phyloP scores from a whole-genome alignment of 2,888 invertebrate genomes.

The Ormyrus nitidulus region DNA sequence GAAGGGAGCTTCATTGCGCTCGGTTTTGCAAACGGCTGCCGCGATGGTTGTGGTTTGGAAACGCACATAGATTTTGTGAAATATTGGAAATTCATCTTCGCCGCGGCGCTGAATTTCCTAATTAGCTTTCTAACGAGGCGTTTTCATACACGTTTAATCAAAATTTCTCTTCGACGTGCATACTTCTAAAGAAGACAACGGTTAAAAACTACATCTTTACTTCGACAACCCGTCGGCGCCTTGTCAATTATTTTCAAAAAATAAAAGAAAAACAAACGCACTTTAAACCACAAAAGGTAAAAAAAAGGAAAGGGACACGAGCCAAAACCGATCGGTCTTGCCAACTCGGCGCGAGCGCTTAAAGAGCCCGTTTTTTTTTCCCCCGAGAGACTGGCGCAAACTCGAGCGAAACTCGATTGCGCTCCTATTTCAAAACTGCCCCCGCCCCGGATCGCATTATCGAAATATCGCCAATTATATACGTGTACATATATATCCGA shows the following conservation, averaged over 20 bases:
- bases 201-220: no score
- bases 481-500: not conserved
- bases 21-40: no score
- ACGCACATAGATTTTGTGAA: no score
- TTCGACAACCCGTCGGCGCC: no score
- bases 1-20: not conserved
- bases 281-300: not conserved
- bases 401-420: slow-evolving; percentile 1
- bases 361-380: not conserved
- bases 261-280: not conserved
- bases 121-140: no score
- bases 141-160: no score
- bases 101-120: no score
- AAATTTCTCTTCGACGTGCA: no score
- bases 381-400: not conserved
- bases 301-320: not conserved
- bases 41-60: no score
- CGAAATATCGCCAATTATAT: slow-evolving; percentile 30
- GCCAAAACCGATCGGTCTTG: not conserved
- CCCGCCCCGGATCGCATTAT: slow-evolving; percentile 10
- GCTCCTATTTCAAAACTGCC: slow-evolving; percentile 8
- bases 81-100: no score
- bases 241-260: not conserved
- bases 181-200: no score
- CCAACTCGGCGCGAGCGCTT: not conserved